Evolutionary conservation across 2,888 invertebrate genomes (phyloP).

Genomic region (Muschampia plurimacula): DNA sequence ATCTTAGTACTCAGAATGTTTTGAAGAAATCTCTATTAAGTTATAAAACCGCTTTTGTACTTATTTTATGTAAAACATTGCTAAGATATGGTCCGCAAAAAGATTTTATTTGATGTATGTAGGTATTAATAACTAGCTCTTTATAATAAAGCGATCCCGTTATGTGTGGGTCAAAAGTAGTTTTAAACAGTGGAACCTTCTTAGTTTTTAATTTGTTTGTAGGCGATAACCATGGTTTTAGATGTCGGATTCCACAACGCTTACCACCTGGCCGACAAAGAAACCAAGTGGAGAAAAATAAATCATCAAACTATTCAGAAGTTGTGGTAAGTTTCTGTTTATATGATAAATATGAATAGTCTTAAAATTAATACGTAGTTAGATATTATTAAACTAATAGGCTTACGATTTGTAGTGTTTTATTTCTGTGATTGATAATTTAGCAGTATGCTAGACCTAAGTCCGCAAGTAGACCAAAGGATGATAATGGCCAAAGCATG

Average conservation of each 20-base stretch:
- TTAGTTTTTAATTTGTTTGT: not conserved
- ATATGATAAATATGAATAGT: not conserved
- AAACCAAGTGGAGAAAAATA: slow-evolving; percentile 45
- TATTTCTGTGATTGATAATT: not conserved
- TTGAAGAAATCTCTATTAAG: no score
- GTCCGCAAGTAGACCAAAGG: slow-evolving; percentile 59
- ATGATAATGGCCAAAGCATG: slow-evolving; percentile 47
- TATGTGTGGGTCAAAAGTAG: not conserved
- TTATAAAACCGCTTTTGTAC: no score
- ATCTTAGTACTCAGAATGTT: no score
- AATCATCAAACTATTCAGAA: slow-evolving; percentile 48
- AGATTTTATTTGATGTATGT: no score
- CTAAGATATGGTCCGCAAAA: no score
- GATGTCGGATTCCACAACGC: slow-evolving; percentile 68
- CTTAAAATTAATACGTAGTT: no score
- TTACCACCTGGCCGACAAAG: slow-evolving; percentile 50
- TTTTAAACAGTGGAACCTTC: no score
- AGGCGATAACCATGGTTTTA: slow-evolving; percentile 41
- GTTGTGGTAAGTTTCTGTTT: slow-evolving; percentile 47
- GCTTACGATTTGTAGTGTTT: no score
- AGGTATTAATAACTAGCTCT: not conserved
- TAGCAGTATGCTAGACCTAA: slow-evolving; percentile 53
- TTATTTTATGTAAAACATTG: no score
- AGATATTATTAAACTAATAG: no score
- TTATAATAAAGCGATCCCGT: not conserved